Conservation (phyloP, 2,888 invertebrate genomes). For the Plebejus melissa region DNA sequence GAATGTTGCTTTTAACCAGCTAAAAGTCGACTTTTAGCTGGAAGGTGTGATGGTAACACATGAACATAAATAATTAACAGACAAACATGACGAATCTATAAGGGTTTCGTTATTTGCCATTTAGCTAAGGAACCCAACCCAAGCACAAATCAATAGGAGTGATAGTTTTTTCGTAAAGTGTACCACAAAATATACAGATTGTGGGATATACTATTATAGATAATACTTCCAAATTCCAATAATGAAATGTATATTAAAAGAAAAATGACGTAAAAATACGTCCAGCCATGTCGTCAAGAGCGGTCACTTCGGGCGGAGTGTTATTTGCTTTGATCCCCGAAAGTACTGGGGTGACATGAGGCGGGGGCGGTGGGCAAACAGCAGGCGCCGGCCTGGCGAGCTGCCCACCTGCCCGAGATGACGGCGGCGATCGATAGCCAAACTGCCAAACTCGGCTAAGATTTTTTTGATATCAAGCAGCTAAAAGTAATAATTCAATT, state of each 20-base stretch:
- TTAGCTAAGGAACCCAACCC: too few species aligned
- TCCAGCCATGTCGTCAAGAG: constrained; percentile 20
- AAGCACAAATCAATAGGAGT: too few species aligned
- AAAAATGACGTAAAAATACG: not conserved
- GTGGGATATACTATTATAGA: too few species aligned
- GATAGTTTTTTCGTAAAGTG: too few species aligned
- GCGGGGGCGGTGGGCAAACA: constrained; percentile 59
- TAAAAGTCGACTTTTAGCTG: too few species aligned
- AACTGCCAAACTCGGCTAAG: not conserved
- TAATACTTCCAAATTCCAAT: not conserved
- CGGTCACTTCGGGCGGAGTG: constrained; percentile 36
- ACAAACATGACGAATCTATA: too few species aligned
- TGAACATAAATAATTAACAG: too few species aligned
- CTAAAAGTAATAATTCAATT: not conserved
- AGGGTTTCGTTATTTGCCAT: too few species aligned
- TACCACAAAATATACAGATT: too few species aligned
- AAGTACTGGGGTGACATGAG: constrained; percentile 54
- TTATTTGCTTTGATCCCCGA: constrained; percentile 49
- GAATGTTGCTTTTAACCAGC: too few species aligned
- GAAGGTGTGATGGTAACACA: too few species aligned
- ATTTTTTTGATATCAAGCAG: not conserved
- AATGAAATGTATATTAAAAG: not conserved
- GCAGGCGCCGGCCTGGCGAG: constrained; percentile 55
- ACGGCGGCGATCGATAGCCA: constrained; percentile 3
- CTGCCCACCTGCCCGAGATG: constrained; percentile 52